Base-by-base conservation (phyloP, 1,140 invertebrate genomes). In the Megalonaias nervosa region DNA sequence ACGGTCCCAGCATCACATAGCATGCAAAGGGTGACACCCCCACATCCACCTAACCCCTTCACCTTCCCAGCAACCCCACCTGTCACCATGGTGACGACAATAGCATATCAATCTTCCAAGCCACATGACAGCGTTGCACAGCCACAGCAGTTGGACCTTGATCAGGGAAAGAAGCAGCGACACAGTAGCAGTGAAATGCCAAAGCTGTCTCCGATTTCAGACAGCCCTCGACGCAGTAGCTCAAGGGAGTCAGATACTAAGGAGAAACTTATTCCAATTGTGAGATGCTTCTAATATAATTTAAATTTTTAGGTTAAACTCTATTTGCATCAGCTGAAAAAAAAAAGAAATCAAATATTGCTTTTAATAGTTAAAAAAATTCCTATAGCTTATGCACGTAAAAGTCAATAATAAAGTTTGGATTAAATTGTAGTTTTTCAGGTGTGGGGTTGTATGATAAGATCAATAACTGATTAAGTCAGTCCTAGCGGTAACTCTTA, bases 51-150 rank as follows among this genome's bases (percentile, higher is more conserved):
- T n/a, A 78, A 78, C 66, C 76, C 76, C 26, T 78, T 78, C 60
- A 78, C 76, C 14, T 78, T 78, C 59, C 76, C 76, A 55, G 76
- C 76, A 57, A 78, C 76, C 61, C 76, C 76, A 26, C 76, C 76
- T 48, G 71, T 61, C 17, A 68, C 76, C 56, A 17, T 78, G 58
- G 59, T 67, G n/a, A 17, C 26, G 16, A 31, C 21, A 67, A 31
- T 31, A 21, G 21, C 65, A n/a, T 31, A 12, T 67, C 26, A 67
- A 15, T 67, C 16, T 67, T 16, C 21, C 65, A 67, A 31, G 19
- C 26, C 74, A 60, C 70, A 76, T 76, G 74, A 76, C 74, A 57
- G 31, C 65, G 21, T 23, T 67, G 14, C 17, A 21, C 55, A 71
- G 38, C 67, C n/a, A 48, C 56, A 48, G 60, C 60, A 64, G 48